A percentile compares a stretch with the other conserved stretches of the same genome.
Conservation (phyloP, 2,888 invertebrate species). For the Anarsia innoxiella region DNA sequence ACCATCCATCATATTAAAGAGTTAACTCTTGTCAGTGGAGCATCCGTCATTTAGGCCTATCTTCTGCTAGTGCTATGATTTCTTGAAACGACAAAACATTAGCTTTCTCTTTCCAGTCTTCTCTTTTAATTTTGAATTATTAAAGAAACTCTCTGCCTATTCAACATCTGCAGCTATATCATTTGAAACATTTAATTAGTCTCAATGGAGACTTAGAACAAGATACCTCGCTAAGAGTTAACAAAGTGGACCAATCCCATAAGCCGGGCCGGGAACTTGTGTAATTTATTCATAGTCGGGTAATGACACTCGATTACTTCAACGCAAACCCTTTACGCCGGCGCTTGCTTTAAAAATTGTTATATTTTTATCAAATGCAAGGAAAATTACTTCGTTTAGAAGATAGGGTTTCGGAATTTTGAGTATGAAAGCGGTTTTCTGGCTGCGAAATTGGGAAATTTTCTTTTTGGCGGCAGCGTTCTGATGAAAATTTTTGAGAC, state of each 20-base stretch:
- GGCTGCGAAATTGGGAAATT: not conserved
- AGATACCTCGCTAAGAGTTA: no score
- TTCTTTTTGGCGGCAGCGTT: not conserved
- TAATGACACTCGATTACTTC: constrained; percentile 74
- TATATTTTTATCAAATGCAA: constrained; percentile 54
- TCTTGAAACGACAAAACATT: no score
- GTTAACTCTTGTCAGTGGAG: no score
- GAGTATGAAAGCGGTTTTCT: constrained; percentile 8
- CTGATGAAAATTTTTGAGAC: not conserved
- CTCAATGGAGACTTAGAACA: no score
- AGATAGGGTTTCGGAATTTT: constrained; percentile 18
- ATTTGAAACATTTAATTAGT: no score
- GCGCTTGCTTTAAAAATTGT: constrained; percentile 52
- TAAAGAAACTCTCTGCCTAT: no score
- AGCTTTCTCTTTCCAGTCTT: no score
- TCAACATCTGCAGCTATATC: no score
- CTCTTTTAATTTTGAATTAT: no score
- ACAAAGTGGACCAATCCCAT: constrained; percentile 27
- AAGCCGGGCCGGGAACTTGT: constrained; percentile 49
- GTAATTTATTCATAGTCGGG: constrained; percentile 74
- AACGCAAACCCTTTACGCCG: constrained; percentile 63
- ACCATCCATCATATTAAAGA: no score
- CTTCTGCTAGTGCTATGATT: no score
- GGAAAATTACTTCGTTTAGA: constrained; percentile 49
- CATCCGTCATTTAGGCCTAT: no score